Evolutionary conservation across 2,797 vertebrate species (phyloP).

Genomic region (Danio aesculapii): DNA sequence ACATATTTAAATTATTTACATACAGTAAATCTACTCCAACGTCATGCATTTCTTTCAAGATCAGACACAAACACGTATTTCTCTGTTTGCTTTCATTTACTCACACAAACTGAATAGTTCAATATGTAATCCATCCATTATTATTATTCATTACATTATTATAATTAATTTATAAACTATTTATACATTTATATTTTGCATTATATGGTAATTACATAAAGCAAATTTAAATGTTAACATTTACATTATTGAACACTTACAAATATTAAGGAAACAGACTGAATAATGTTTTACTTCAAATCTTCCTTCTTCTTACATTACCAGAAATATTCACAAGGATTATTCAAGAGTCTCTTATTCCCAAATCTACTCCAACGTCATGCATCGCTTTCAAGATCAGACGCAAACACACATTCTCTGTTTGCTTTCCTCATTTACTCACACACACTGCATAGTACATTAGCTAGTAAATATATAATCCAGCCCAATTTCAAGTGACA

Average conservation of each 20-base stretch:
- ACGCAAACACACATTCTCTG: neutral
- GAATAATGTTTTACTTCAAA: too few species aligned
- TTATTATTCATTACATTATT: too few species aligned
- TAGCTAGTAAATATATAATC: slow-evolving; percentile 28
- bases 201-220: too few species aligned
- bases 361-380: neutral
- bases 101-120: slow-evolving; percentile 13
- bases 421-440: slow-evolving; percentile 7
- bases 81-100: slow-evolving; percentile 14
- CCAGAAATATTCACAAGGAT: neutral
- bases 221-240: too few species aligned
- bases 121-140: neutral
- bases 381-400: neutral
- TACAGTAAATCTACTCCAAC: too few species aligned
- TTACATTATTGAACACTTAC: too few species aligned
- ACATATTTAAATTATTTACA: too few species aligned
- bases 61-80: neutral
- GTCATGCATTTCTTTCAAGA: neutral
- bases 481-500: slow-evolving; percentile 8
- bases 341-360: too few species aligned
- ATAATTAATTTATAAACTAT: too few species aligned
- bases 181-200: too few species aligned
- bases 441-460: slow-evolving; percentile 22
- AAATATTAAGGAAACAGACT: too few species aligned
- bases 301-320: too few species aligned